Base-by-base conservation (phyloP, 2,888 invertebrate species). In the Agrotis segetum region DNA sequence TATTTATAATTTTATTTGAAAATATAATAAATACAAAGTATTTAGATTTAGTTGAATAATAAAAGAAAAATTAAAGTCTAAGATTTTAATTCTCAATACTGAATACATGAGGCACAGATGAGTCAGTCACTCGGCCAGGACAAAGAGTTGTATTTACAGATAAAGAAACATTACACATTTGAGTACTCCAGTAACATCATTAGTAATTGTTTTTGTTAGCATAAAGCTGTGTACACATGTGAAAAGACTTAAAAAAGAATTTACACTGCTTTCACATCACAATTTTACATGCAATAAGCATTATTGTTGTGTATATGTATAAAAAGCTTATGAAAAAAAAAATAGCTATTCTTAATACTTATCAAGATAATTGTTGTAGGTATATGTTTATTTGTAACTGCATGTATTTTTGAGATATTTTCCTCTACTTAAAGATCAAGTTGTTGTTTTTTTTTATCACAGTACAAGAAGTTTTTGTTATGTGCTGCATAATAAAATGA, bases 131-230 rank as follows among this genome's bases (percentile, higher is more conserved):
- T 74, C 71, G 71, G 56, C 34, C 71, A 70, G 64, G 66, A 83
- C 84, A 83, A 83, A 83, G 82, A 83, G 62, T 61, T 72, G 67
- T 58, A 66, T 60, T 67, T 67, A 66, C 59, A 77, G 83, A 81
- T 85, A 83, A 84, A 83, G 71, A 67, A 66, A 71, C 67, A 75
- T 78, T 75, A 73, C 70, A 71, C 53, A 59, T 77, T 64, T 77
- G 75, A 71, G 77, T 77, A 69, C 71, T 68, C 24, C 6, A 14
- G 69, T 62, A 84, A 82, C 69, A 82, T 74, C 74, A 69, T 74
- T 79, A 70, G 74, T 63, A 60, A 67, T 72, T 75, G 59, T 66
- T 65, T 56, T 65, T 76, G 60, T 80, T 49, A 47, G 29, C 29
- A 44, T 67, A 61, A 81, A 67, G 56, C 29, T 44, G 34, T 16